These are phyloP conservation scores for Lucilia cuprina DNA, from an alignment of 1,140 invertebrate species.

Conservation along the genomic window DNA sequence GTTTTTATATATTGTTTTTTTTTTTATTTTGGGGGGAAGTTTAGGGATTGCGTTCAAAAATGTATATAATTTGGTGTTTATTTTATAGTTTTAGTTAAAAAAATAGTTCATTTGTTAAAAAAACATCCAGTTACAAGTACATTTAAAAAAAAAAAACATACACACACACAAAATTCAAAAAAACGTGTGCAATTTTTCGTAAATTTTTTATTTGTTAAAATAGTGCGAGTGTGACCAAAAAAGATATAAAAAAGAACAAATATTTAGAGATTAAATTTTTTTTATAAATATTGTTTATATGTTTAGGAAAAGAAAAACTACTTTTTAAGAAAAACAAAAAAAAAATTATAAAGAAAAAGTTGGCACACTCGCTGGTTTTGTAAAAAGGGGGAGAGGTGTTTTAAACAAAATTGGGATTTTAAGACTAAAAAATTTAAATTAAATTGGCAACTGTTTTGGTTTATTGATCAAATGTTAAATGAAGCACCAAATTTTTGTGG, in stretches of 20 bases:
- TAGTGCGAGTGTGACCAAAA: conserved; percentile 29
- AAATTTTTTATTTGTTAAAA: not conserved
- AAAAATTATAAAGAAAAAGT: not conserved
- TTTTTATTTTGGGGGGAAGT: not conserved
- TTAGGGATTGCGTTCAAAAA: conserved; percentile 8
- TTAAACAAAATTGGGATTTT: not conserved
- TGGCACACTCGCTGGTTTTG: conserved; percentile 15
- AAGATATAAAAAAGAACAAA: conserved; percentile 34
- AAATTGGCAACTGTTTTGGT: conserved; percentile 5
- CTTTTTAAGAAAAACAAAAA: not conserved
- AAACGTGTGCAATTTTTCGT: conserved; percentile 31
- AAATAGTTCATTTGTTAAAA: conserved; percentile 16
- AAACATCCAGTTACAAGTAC: conserved; percentile 25
- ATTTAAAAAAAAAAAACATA: not conserved
- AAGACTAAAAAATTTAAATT: not conserved
- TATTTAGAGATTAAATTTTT: not conserved
- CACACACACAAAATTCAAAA: conserved; percentile 33
- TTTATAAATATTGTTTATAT: not conserved
- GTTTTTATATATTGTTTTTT: not conserved
- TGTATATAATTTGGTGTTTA: conserved; percentile 12
- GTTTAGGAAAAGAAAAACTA: not conserved
- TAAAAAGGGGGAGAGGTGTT: too few species aligned
- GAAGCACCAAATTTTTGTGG: not conserved
- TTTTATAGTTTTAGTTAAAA: conserved; percentile 33
- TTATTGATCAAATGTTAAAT: not conserved